phyloP scores from a whole-genome alignment of 2,113 vertebrate genomes.

The Cheirogaleus medius region DNA sequence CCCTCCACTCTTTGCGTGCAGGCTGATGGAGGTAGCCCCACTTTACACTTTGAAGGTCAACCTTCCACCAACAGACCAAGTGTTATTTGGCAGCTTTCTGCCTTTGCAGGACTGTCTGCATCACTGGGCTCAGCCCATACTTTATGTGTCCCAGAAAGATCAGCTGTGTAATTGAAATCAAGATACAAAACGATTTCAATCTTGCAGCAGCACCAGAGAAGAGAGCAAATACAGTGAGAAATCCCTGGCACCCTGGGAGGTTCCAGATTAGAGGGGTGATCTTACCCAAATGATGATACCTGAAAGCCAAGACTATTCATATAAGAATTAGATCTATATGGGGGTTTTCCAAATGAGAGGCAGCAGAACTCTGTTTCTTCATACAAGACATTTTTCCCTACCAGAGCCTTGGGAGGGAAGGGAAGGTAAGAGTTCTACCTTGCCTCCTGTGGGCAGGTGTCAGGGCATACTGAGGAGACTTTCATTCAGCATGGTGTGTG shows the following conservation, averaged over 20 bases:
- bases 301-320: conserved; percentile 54
- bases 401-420: background rate
- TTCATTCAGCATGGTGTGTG: background rate
- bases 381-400: background rate
- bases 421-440: background rate
- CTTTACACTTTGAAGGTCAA: background rate
- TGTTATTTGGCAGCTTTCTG: background rate
- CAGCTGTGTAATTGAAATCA: background rate
- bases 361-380: conserved; percentile 30
- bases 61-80: background rate
- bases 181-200: background rate
- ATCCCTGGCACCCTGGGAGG: background rate
- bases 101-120: background rate
- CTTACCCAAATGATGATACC: conserved; percentile 47
- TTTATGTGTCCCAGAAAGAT: background rate
- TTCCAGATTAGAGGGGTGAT: conserved; percentile 1
- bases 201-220: background rate
- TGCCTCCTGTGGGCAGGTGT: background rate
- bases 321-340: background rate
- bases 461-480: background rate
- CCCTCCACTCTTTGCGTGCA: background rate
- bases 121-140: background rate
- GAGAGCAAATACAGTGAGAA: conserved; percentile 68
- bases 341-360: conserved; percentile 56
- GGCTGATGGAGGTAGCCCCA: background rate